Evolutionary conservation across 2,797 vertebrate genomes (phyloP).

Genomic region (Enteromius mattozi): DNA sequence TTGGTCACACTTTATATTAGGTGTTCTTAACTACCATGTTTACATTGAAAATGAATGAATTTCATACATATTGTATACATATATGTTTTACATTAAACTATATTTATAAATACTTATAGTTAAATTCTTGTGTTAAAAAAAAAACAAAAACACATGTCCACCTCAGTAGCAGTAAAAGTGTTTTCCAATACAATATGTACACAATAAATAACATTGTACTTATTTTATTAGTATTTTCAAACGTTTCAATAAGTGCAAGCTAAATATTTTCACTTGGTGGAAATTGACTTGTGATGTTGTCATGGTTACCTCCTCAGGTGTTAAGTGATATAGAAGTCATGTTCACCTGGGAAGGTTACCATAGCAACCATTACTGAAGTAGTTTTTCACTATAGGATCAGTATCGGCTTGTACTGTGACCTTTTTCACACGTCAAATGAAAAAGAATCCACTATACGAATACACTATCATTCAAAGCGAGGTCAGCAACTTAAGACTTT

Average conservation of each 20-base stretch:
- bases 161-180: not conserved
- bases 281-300: not conserved
- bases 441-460: not conserved
- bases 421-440: not conserved
- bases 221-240: not conserved
- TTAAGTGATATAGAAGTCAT: not conserved
- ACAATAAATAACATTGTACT: not conserved
- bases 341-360: conserved; percentile 10
- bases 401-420: not conserved
- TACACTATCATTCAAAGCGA: not conserved
- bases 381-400: not conserved
- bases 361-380: not conserved
- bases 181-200: not conserved
- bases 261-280: not conserved
- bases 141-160: too few relatives aligned
- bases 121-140: too few relatives aligned
- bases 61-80: not conserved
- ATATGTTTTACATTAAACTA: not conserved
- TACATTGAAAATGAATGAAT: not conserved
- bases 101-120: too few relatives aligned
- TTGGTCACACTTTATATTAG: not conserved
- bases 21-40: not conserved
- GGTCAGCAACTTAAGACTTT: not conserved
- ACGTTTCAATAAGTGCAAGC: not conserved
- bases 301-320: conserved; percentile 18